phyloP scores from a whole-genome alignment of 2,113 vertebrate genomes.

The Malurus alboscapulatus region DNA sequence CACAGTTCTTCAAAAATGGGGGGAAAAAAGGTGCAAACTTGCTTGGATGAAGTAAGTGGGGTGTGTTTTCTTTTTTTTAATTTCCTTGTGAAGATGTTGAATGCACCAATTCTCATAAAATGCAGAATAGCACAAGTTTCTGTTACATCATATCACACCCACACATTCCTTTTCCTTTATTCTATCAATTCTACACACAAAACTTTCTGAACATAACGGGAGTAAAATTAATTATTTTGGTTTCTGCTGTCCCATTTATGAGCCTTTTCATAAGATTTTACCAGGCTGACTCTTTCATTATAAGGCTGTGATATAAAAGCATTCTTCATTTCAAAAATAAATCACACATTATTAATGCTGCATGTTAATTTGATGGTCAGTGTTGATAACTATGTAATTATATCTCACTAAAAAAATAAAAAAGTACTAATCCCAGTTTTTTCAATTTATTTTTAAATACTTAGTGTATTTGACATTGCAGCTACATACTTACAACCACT shows the following conservation, averaged over 20 bases:
- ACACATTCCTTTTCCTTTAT: not conserved
- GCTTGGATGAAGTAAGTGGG: not conserved
- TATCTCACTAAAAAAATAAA: slow-evolving; percentile 57
- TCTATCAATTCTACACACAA: not conserved
- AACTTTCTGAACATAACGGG: not conserved
- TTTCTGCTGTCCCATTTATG: not conserved
- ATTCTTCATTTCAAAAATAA: slow-evolving; percentile 52
- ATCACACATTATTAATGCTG: slow-evolving; percentile 47
- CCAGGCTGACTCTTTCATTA: slow-evolving; percentile 51
- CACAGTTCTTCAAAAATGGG: not conserved
- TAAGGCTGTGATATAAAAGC: slow-evolving; percentile 52
- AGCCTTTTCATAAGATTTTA: slow-evolving; percentile 14
- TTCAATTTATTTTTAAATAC: slow-evolving; percentile 26
- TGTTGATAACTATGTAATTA: slow-evolving; percentile 38
- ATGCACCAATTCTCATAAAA: not conserved
- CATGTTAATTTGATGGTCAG: slow-evolving; percentile 58
- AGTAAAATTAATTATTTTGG: slow-evolving; percentile 25
- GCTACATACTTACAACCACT: not conserved
- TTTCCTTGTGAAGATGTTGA: not conserved
- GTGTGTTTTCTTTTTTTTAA: not conserved
- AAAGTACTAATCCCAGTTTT: slow-evolving; percentile 29
- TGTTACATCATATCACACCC: not conserved
- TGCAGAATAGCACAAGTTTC: not conserved
- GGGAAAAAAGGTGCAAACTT: not conserved
- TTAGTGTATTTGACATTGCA: slow-evolving; percentile 55